Evolutionary conservation across 2,113 vertebrate genomes (phyloP).

Genomic region (Toxostoma redivivum): DNA sequence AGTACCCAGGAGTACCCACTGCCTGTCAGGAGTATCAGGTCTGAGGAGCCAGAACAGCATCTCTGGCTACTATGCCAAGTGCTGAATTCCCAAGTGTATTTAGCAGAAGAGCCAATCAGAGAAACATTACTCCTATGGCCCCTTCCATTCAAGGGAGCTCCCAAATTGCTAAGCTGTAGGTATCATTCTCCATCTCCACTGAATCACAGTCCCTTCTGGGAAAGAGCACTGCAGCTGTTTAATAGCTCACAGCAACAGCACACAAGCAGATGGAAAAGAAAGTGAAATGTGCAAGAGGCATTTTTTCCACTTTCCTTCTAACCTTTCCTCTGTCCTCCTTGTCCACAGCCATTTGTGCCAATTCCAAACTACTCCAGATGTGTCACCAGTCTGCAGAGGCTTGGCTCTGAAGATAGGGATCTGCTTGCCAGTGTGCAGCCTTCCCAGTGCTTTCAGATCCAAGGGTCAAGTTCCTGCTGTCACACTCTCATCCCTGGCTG

Average conservation of each 20-base stretch:
- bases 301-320: constrained; percentile 36
- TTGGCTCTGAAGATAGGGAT: background rate
- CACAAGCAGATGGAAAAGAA: constrained; percentile 35
- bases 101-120: background rate
- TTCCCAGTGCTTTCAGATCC: background rate
- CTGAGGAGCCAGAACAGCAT: background rate
- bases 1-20: background rate
- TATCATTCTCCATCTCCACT: background rate
- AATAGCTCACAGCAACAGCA: constrained; percentile 16
- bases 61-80: background rate
- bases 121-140: background rate
- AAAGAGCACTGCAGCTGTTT: background rate
- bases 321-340: background rate
- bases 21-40: background rate
- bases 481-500: background rate
- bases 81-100: background rate
- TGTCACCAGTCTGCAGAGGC: constrained; percentile 6
- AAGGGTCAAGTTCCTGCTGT: background rate
- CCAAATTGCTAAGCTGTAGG: background rate
- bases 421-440: background rate
- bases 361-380: constrained; percentile 19
- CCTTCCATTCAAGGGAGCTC: background rate
- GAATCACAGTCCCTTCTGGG: background rate
- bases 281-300: background rate
- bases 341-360: background rate